Evolutionary conservation across 1,140 invertebrate species (phyloP).

Genomic region (Drosophila bocki): DNA sequence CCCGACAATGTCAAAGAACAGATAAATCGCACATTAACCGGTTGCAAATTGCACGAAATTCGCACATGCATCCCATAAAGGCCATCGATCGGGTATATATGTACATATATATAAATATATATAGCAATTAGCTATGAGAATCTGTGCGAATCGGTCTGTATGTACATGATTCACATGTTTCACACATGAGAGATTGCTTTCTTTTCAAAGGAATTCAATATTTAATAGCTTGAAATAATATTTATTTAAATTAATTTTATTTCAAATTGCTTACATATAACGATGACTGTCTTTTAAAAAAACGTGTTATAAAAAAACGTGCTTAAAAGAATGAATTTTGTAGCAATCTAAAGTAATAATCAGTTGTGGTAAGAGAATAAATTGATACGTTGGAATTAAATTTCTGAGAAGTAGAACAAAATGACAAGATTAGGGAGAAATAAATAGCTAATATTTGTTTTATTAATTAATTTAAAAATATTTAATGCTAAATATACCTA

Average conservation of each 20-base stretch:
- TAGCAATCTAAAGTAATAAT: neutral
- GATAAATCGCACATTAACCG: constrained; percentile 74
- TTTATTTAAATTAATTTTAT: constrained; percentile 6
- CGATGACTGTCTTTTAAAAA: constrained; percentile 1
- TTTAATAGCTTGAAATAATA: neutral
- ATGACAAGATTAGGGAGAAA: neutral
- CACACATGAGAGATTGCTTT: constrained; percentile 3
- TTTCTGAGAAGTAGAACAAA: neutral
- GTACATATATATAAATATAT: neutral
- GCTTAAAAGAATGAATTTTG: neutral
- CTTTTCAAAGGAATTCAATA: constrained; percentile 3
- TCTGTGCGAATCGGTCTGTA: neutral
- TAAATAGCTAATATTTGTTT: neutral
- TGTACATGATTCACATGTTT: constrained; percentile 22
- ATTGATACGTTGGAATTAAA: neutral
- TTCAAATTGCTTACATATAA: neutral
- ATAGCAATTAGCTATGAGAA: constrained; percentile 2
- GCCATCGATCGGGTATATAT: constrained; percentile 26
- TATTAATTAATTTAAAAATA: neutral
- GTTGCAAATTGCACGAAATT: constrained; percentile 49
- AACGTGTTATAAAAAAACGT: neutral
- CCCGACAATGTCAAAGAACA: constrained; percentile 68
- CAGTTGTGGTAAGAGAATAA: neutral
- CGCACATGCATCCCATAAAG: constrained; percentile 22
- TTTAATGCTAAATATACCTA: too few relatives aligned